Evolutionary conservation across 2,113 vertebrate genomes (phyloP), one percentile per base, ranked within the genome.

Genomic region (Vulpes ferrilata): DNA sequence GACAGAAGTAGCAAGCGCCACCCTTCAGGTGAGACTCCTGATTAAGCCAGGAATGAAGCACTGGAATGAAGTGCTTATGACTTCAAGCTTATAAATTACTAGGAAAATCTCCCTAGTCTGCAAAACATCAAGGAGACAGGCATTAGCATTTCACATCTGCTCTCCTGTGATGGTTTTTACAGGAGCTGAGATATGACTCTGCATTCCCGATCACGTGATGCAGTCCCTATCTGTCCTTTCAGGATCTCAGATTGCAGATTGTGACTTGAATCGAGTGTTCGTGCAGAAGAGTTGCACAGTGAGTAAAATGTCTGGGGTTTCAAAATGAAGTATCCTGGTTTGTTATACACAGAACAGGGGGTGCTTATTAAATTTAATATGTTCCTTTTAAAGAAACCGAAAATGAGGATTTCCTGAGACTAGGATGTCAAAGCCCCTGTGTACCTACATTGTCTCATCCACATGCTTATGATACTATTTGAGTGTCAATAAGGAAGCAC

Each of bases 81-180:
- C 79, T 94, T 95, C 57, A 73, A 86, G 43, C 95, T 97, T 96
- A 79, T 90, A 88, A 85, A 94, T 95, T 91, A 83, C 88, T 74
- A 87, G 83, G 25, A 82, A 97, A 95, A 85, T n/a, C 78, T 97
- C 73, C n/a, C 32, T 64, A 57, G 62, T 94, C 91, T 97, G 91
- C 82, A 95, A 91, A 96, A 83, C 80, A 64, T 76, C 85, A 85
- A 96, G 94, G 88, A 96, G 84, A 55, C 35, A 95, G 74, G 81
- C 86, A 87, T 76, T 93, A 97, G 67, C 73, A 95, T 95, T 90
- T 97, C 74, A 81, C 53, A 90, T 92, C 69, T 95, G 67, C 74
- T 95, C 17, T 89, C 53, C 86, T 83, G 0, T 94, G 96, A 95
- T 93, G 94, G 96, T 82, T 97, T 67, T 81, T 81, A 48, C 2